A percentile compares a stretch with the other conserved stretches of the same genome.
Evolutionary conservation across 2,797 vertebrate genomes (phyloP).

Genomic region (Odontamblyopus lacepedii): DNA sequence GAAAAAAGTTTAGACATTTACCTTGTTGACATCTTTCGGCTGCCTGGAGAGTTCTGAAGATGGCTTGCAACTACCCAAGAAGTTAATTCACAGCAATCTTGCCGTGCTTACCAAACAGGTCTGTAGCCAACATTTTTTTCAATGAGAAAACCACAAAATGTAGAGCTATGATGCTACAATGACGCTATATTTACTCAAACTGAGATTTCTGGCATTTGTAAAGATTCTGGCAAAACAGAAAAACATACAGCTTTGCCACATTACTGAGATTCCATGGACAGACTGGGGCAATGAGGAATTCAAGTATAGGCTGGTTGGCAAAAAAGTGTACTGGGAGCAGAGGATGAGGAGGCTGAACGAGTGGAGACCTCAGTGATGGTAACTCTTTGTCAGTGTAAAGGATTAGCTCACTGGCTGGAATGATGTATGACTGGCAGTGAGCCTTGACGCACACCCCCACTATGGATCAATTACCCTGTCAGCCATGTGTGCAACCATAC

Average conservation of each 20-base stretch:
- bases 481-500: conserved; percentile 59
- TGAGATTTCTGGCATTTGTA: background rate
- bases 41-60: too few species aligned
- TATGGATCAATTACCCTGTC: conserved; percentile 69
- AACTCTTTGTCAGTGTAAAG: conserved; percentile 67
- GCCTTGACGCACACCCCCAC: conserved; percentile 53
- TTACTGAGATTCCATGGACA: conserved; percentile 25
- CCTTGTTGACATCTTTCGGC: too few species aligned
- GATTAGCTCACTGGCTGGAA: conserved; percentile 67
- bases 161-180: background rate
- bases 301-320: conserved; percentile 18
- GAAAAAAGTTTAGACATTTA: too few species aligned
- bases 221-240: conserved; percentile 2
- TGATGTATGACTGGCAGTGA: conserved; percentile 65
- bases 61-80: too few species aligned
- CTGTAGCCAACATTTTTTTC: background rate
- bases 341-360: conserved; percentile 13
- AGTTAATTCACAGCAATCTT: background rate
- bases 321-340: conserved; percentile 1
- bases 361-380: conserved; percentile 55
- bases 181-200: conserved; percentile 32
- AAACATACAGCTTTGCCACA: conserved; percentile 16
- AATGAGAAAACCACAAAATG: background rate
- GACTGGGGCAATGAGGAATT: conserved; percentile 29
- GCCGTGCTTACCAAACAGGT: background rate